phyloP scores from a whole-genome alignment of 2,888 invertebrate genomes.

The Hyalella azteca region DNA sequence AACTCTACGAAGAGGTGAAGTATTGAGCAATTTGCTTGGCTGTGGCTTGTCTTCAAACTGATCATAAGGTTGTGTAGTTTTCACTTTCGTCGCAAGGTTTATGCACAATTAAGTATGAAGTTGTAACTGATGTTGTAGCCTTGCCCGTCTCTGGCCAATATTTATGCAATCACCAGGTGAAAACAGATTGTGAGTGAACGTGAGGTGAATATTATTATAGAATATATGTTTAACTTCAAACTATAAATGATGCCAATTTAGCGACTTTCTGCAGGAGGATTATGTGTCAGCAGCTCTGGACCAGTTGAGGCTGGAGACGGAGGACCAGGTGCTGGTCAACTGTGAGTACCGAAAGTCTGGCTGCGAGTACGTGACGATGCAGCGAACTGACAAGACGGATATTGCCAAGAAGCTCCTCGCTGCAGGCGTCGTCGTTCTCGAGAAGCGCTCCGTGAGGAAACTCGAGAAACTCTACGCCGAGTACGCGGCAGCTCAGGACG shows the following conservation, averaged over 20 bases:
- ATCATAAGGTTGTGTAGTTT: too few relatives aligned
- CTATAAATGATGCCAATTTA: too few relatives aligned
- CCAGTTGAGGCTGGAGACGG: slow-evolving; percentile 68
- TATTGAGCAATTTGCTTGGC: too few relatives aligned
- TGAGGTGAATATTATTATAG: too few relatives aligned
- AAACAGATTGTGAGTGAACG: too few relatives aligned
- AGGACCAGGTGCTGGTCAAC: slow-evolving; percentile 81
- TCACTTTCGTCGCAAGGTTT: too few relatives aligned
- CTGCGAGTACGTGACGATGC: slow-evolving; percentile 60
- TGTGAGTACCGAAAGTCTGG: slow-evolving; percentile 75
- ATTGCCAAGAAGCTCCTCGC: slow-evolving; percentile 65
- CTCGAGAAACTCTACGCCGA: slow-evolving; percentile 79
- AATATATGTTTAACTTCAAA: too few relatives aligned
- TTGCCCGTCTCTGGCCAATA: too few relatives aligned
- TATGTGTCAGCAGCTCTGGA: slow-evolving; percentile 77
- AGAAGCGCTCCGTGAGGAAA: slow-evolving; percentile 70
- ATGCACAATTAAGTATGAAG: too few relatives aligned
- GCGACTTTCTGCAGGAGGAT: slow-evolving; percentile 68
- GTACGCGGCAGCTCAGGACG: slow-evolving; percentile 84
- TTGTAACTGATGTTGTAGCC: too few relatives aligned
- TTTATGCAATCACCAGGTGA: too few relatives aligned
- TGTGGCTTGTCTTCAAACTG: too few relatives aligned
- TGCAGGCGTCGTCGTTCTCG: background rate
- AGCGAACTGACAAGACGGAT: slow-evolving; percentile 54
- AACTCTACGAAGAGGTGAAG: slow-evolving; percentile 82